A percentile compares a stretch with the other conserved stretches of the same genome.
phyloP scores from a whole-genome alignment of 2,888 invertebrate species.

The Didymodactylos carnosus region DNA sequence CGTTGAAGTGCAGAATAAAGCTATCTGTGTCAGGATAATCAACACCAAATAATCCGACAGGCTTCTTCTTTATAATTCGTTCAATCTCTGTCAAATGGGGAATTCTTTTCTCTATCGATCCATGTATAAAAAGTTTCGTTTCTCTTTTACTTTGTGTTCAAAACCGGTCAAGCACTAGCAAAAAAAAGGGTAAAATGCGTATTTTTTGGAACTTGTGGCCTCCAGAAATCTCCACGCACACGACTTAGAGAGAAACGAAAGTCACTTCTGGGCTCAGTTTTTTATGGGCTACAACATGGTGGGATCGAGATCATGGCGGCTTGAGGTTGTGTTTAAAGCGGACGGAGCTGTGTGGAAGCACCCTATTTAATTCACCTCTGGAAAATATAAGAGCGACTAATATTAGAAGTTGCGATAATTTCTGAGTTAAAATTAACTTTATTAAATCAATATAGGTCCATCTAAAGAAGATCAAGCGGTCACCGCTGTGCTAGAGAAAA shows the following conservation, averaged over 20 bases:
- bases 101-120: too few species aligned
- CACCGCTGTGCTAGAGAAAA: background rate
- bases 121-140: too few species aligned
- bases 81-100: too few species aligned
- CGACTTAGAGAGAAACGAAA: background rate
- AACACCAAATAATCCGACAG: too few species aligned
- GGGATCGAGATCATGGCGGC: background rate
- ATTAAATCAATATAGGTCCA: background rate
- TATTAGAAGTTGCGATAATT: background rate
- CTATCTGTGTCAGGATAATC: too few species aligned
- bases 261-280: background rate
- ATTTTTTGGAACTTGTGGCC: background rate
- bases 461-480: background rate
- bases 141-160: too few species aligned
- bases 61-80: too few species aligned
- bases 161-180: too few species aligned
- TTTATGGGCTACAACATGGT: background rate
- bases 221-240: background rate
- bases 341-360: background rate
- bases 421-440: background rate
- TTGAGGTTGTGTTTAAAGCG: background rate
- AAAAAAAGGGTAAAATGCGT: too few species aligned
- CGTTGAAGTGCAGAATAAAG: too few species aligned
- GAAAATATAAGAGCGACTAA: too few species aligned
- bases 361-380: too few species aligned